Conservation (phyloP, 2,888 invertebrate species). For the Latrodectus hesperus region DNA sequence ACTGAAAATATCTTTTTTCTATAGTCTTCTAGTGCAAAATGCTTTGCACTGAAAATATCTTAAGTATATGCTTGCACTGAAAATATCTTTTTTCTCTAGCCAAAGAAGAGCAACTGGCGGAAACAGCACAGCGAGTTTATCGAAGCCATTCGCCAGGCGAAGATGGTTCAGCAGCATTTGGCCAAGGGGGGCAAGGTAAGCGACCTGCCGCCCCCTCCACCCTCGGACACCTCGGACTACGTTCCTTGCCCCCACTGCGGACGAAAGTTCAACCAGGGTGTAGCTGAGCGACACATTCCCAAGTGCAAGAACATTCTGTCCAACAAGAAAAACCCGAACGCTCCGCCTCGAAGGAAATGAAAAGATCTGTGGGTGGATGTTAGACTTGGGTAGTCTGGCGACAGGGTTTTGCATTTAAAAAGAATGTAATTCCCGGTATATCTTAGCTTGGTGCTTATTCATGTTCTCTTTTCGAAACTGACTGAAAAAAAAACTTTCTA, state of each 20-base stretch:
- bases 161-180: slow-evolving; percentile 85
- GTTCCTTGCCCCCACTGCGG: slow-evolving; percentile 91
- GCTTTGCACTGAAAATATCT: too few relatives aligned
- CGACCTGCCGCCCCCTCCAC: slow-evolving; percentile 92
- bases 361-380: not conserved
- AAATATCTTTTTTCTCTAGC: slow-evolving; percentile 16
- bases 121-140: slow-evolving; percentile 96
- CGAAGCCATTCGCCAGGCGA: slow-evolving; percentile 90
- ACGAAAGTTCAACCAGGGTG: slow-evolving; percentile 85
- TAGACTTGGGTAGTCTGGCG: too few relatives aligned
- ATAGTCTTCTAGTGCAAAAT: not conserved
- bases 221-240: slow-evolving; percentile 91
- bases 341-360: slow-evolving; percentile 29
- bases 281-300: slow-evolving; percentile 92
- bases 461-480: too few relatives aligned
- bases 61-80: too few relatives aligned
- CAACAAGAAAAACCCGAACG: slow-evolving; percentile 79
- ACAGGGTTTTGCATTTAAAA: too few relatives aligned
- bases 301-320: slow-evolving; percentile 89
- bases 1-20: not conserved
- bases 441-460: too few relatives aligned
- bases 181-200: slow-evolving; percentile 89
- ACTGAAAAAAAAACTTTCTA: too few relatives aligned
- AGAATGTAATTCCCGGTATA: too few relatives aligned
- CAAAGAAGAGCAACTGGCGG: slow-evolving; percentile 84